Percentiles rank a stretch among this genome's conserved stretches.
phyloP scores from a whole-genome alignment of 2,797 vertebrate species.

The Darevskia mixta region DNA sequence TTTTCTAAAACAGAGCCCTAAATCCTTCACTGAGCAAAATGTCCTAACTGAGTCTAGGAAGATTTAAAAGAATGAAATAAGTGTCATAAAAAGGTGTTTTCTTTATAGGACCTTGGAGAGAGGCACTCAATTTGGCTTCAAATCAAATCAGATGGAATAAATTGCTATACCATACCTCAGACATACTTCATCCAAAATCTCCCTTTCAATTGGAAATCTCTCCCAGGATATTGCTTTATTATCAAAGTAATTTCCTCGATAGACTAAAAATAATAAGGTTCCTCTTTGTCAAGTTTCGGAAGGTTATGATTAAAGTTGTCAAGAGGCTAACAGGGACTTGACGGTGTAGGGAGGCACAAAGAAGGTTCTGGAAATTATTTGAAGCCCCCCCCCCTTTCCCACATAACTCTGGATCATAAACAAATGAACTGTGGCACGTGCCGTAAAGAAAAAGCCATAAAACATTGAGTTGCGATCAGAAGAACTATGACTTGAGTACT shows the following conservation, averaged over 20 bases:
- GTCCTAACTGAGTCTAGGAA: neutral
- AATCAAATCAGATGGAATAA: constrained; percentile 27
- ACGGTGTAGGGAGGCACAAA: constrained; percentile 50
- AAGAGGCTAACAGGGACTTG: constrained; percentile 45
- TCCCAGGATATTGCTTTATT: constrained; percentile 64
- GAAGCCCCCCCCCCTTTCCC: neutral
- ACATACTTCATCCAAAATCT: constrained; percentile 54
- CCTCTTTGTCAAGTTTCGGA: constrained; percentile 44
- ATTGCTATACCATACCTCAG: constrained; percentile 36
- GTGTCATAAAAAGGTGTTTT: constrained; percentile 39
- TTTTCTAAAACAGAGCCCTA: neutral
- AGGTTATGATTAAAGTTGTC: constrained; percentile 61
- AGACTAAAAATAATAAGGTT: constrained; percentile 47
- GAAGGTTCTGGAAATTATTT: constrained; percentile 49
- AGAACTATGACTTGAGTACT: neutral
- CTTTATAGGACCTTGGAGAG: accelerated
- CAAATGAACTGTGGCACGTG: constrained; percentile 3
- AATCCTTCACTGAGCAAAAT: neutral
- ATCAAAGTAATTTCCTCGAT: constrained; percentile 67
- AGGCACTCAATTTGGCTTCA: neutral
- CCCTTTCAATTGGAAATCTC: constrained; percentile 60
- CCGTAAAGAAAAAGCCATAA: neutral
- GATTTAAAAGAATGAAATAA: constrained; percentile 3
- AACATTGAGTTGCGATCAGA: neutral
- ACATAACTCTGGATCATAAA: constrained; percentile 20